Evolutionary conservation across 2,888 invertebrate species (phyloP), one percentile per base, ranked within the genome.

Genomic region (Leptinotarsa haldemani): DNA sequence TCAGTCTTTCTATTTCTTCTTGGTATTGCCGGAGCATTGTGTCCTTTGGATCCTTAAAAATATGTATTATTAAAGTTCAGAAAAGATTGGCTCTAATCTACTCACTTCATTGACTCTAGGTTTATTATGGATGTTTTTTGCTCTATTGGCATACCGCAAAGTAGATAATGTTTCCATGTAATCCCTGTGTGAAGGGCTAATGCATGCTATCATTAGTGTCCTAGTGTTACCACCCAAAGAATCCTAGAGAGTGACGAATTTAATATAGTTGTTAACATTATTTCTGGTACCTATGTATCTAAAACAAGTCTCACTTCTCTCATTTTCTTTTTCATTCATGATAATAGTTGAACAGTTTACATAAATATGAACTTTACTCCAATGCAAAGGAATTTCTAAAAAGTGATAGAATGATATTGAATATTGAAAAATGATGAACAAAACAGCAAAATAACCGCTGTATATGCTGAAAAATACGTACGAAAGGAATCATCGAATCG

Each of bases 201-300:
- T 88, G 84, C 95, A 95, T 0, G 95, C 95, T 67, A 95, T 92
- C 96, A 97, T 97, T 67, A 97, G 85, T 0, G 96, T 97, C 84
- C 95, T 93, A 0, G 96, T 95, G 84, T 97, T 97, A 0, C 96
- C 96, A 4, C 96, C 95, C 5, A 95, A 86, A 5, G 94, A 95
- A 85, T 95, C 94, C 89, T 93, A 79, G 48, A 82, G 78, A 69
- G 30, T 56, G 56, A 7, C 1, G 22, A 56, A 20, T 20, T 25
- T 56, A 40, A 40, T 40, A 2, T 9, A 40, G 30, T 30, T 30
- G 7, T 30, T 4, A 30, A 30, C 7, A 30, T 30, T 9, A 30
- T 30, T 30, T 30, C 30, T 30, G 30, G 30, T 9, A 25, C 3
- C 3, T 25, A 30, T 7, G 1, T 30, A 30, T 30, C 7, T 30